Evolutionary conservation across 2,797 vertebrate species (phyloP).

Genomic region (Okamejei kenojei): DNA sequence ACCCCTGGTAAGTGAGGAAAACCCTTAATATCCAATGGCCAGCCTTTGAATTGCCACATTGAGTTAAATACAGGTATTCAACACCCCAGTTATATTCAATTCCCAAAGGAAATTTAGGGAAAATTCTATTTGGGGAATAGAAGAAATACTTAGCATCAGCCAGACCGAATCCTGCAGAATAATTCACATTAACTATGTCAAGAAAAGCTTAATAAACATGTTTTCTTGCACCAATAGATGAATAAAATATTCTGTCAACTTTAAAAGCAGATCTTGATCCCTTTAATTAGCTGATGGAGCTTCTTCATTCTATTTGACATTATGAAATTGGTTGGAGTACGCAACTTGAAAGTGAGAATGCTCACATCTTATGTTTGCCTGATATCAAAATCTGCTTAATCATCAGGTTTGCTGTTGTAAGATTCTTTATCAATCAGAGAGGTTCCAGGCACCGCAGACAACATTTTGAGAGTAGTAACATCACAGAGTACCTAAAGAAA

Average conservation of each 20-base stretch:
- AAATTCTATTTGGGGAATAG: too few relatives aligned
- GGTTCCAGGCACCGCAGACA: too few relatives aligned
- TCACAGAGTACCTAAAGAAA: too few relatives aligned
- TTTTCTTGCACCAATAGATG: not conserved
- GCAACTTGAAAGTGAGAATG: too few relatives aligned
- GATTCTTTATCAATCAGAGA: too few relatives aligned
- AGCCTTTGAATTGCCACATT: not conserved
- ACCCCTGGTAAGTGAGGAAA: not conserved
- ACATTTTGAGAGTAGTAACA: too few relatives aligned
- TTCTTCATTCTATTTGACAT: not conserved
- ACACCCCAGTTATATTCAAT: not conserved
- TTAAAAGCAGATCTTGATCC: not conserved
- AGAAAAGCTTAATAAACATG: not conserved
- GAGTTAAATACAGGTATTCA: not conserved
- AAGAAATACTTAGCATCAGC: not conserved
- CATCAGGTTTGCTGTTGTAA: too few relatives aligned
- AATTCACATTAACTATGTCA: not conserved
- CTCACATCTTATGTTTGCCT: too few relatives aligned
- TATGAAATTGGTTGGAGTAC: not conserved
- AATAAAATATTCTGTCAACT: not conserved
- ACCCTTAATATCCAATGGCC: not conserved
- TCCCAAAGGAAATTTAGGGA: not conserved
- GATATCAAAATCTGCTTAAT: too few relatives aligned
- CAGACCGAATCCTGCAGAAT: not conserved
- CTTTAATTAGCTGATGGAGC: not conserved